Percentiles rank a stretch among this genome's conserved stretches.
These are phyloP conservation scores for Ascidia mentula DNA, from an alignment of 23 tunicate genomes.

Conservation along the genomic window DNA sequence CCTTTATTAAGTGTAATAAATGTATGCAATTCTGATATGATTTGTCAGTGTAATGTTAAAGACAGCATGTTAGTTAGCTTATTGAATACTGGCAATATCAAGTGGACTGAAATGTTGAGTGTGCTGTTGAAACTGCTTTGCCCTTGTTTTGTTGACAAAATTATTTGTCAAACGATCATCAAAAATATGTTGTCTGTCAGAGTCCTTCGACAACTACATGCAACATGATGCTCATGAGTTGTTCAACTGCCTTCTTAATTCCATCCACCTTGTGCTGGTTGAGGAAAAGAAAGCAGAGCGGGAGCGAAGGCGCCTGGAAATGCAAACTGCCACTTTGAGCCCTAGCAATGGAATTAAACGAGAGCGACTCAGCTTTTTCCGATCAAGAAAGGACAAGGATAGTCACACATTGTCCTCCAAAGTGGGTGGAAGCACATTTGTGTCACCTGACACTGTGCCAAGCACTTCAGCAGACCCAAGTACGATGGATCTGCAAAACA, in stretches of 20 bases:
- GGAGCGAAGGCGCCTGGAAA: slow-evolving; percentile 33
- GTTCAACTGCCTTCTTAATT: slow-evolving; percentile 92
- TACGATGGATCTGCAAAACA: background rate
- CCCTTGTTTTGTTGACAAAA: too few species aligned
- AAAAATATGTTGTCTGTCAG: slow-evolving; percentile 32
- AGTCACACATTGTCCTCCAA: background rate
- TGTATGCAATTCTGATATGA: too few species aligned
- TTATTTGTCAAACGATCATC: too few species aligned
- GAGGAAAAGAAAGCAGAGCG: slow-evolving; percentile 80
- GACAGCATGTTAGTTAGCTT: too few species aligned
- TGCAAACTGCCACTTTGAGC: slow-evolving; percentile 7
- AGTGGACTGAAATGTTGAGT: too few species aligned
- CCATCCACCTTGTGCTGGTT: slow-evolving; percentile 75
- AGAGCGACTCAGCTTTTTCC: slow-evolving; percentile 39
- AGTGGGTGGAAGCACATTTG: slow-evolving; percentile 33
- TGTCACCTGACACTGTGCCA: slow-evolving; percentile 1
- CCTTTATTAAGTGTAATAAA: too few species aligned
- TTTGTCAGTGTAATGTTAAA: too few species aligned
- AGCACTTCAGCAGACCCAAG: background rate
- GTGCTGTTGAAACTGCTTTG: too few species aligned
- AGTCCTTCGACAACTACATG: slow-evolving; percentile 96
- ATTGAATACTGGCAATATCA: too few species aligned
- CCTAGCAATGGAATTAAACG: slow-evolving; percentile 16
- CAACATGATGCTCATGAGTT: slow-evolving; percentile 99
- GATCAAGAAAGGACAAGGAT: slow-evolving; percentile 31